Evolutionary conservation across 2,888 invertebrate species (phyloP).

Genomic region (Cerastis rubricosa): DNA sequence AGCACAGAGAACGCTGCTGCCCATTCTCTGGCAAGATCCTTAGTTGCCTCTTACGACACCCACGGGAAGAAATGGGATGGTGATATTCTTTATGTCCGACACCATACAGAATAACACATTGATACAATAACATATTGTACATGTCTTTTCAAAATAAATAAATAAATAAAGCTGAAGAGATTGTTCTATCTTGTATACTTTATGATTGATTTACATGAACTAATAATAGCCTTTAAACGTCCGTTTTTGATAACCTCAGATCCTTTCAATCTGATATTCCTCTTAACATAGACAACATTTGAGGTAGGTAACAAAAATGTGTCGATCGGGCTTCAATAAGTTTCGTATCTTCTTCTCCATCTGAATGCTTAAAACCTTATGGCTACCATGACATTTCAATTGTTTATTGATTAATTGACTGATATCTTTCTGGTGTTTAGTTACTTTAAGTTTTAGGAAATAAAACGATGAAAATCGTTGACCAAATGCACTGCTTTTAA

Average conservation of each 20-base stretch:
- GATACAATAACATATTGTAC: too few relatives aligned
- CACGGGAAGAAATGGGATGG: too few relatives aligned
- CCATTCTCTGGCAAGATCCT: too few relatives aligned
- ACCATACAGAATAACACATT: too few relatives aligned
- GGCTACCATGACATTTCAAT: conserved; percentile 68
- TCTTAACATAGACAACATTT: conserved; percentile 6
- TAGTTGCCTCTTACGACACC: too few relatives aligned
- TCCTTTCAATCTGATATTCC: conserved; percentile 13
- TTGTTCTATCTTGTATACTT: too few relatives aligned
- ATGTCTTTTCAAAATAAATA: too few relatives aligned
- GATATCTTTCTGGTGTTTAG: neutral
- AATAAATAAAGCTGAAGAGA: too few relatives aligned
- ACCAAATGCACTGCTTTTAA: neutral
- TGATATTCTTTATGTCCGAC: too few relatives aligned
- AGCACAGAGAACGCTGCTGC: too few relatives aligned
- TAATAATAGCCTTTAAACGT: neutral
- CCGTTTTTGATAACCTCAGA: neutral
- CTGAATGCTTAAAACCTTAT: conserved; percentile 39
- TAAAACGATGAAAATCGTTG: neutral
- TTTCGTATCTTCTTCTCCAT: conserved; percentile 21
- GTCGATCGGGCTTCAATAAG: neutral
- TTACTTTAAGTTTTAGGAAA: neutral
- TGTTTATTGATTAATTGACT: conserved; percentile 51
- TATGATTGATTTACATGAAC: too few relatives aligned
- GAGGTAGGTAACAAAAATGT: neutral